Conservation (phyloP, 1,140 invertebrate genomes). For the Cataglyphis hispanica region DNA sequence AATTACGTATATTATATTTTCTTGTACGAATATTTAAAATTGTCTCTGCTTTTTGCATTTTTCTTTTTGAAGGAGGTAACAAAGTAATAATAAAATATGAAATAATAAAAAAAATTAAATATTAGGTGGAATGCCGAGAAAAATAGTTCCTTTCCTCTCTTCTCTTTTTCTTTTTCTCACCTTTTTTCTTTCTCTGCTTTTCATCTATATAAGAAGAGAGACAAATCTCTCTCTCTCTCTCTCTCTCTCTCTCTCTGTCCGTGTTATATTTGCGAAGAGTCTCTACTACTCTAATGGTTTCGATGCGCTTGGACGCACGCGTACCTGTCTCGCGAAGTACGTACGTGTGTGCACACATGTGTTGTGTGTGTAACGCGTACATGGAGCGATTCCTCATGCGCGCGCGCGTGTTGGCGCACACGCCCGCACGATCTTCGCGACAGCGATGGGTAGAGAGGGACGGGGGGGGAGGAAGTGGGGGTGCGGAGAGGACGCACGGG, state of each 20-base stretch:
- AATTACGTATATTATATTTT: too few species aligned
- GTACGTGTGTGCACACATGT: slow-evolving; percentile 39
- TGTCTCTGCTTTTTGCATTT: background rate
- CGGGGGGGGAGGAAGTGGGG: slow-evolving; percentile 4
- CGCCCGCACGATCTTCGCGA: slow-evolving; percentile 62
- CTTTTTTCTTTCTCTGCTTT: slow-evolving; percentile 18
- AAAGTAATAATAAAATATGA: slow-evolving; percentile 34
- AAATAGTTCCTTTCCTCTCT: slow-evolving; percentile 10
- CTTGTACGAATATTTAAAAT: slow-evolving; percentile 7
- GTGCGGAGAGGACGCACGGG: slow-evolving; percentile 62
- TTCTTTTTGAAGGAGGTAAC: background rate
- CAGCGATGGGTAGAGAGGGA: slow-evolving; percentile 48
- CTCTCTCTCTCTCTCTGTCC: slow-evolving; percentile 54
- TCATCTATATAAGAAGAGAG: slow-evolving; percentile 59
- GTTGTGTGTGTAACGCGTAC: slow-evolving; percentile 7
- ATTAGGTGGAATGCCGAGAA: slow-evolving; percentile 1
- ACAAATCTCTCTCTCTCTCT: slow-evolving; percentile 57
- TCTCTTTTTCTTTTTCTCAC: background rate
- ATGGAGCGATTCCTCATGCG: slow-evolving; percentile 69
- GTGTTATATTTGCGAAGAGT: slow-evolving; percentile 82
- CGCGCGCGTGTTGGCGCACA: slow-evolving; percentile 58
- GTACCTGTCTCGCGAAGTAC: slow-evolving; percentile 60
- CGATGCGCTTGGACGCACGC: slow-evolving; percentile 81
- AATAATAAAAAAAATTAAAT: slow-evolving; percentile 60
- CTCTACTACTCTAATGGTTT: slow-evolving; percentile 81